Conservation (phyloP, 2,888 invertebrate species). For the Tineola bisselliella region DNA sequence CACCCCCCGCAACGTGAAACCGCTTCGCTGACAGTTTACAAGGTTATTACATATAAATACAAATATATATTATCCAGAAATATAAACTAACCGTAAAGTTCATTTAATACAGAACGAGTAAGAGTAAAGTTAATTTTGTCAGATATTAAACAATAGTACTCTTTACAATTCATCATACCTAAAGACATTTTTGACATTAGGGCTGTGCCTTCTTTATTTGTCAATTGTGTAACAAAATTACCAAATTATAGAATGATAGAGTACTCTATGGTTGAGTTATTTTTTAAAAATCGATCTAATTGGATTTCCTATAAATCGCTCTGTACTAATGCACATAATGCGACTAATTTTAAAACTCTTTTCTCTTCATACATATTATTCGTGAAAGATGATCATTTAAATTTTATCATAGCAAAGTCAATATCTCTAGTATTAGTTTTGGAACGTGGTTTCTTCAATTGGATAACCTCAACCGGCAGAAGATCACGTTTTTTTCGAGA, state of each 20-base stretch:
- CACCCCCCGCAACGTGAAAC: conserved; percentile 17
- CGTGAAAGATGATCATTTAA: not conserved
- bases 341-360: not conserved
- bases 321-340: not conserved
- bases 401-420: not conserved
- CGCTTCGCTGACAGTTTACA: not conserved
- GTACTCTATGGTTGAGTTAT: not conserved
- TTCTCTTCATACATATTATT: not conserved
- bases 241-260: too few species aligned
- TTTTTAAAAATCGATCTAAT: not conserved
- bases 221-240: not conserved
- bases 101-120: not conserved
- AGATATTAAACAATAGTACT: not conserved
- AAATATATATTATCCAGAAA: not conserved
- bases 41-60: not conserved
- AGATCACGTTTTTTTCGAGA: conserved; percentile 61
- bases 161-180: not conserved
- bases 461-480: conserved; percentile 29
- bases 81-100: not conserved
- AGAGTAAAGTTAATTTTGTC: not conserved
- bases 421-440: not conserved
- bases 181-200: not conserved
- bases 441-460: not conserved
- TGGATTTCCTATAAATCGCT: not conserved
- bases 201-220: not conserved